A percentile compares a stretch with the other conserved stretches of the same genome.
Conservation (phyloP, 2,797 vertebrate species). For the Pseudochaenichthys georgianus region DNA sequence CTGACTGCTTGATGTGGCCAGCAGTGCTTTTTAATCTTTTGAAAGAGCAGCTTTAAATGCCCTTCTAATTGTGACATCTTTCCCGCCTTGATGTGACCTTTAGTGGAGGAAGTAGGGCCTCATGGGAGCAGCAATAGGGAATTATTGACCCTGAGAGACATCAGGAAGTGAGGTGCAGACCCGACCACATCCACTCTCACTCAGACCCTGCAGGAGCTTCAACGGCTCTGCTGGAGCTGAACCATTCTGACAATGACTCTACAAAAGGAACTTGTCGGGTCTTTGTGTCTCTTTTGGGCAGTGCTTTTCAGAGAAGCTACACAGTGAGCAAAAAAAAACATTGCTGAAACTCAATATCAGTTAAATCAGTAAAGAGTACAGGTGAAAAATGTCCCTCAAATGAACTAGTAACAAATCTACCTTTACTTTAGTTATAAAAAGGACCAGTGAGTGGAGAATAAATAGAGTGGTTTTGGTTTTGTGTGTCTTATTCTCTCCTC, state of each 20-base stretch:
- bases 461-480: constrained; percentile 43
- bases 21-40: constrained; percentile 85
- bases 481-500: constrained; percentile 35
- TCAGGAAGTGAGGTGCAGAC: constrained; percentile 71
- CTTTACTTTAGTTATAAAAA: constrained; percentile 42
- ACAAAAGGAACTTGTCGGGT: constrained; percentile 20
- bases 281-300: constrained; percentile 8
- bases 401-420: constrained; percentile 21
- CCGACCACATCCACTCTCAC: constrained; percentile 44
- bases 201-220: constrained; percentile 38
- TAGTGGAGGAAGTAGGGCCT: constrained; percentile 72
- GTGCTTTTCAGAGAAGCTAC: constrained; percentile 27
- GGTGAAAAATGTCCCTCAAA: constrained; percentile 45
- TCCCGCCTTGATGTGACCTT: constrained; percentile 84
- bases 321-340: constrained; percentile 24
- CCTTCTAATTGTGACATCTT: constrained; percentile 87
- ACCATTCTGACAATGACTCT: constrained; percentile 33
- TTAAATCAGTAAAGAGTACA: constrained; percentile 25
- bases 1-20: constrained; percentile 76
- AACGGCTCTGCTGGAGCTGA: constrained; percentile 29
- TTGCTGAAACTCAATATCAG: constrained; percentile 21
- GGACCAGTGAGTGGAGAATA: neutral
- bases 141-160: constrained; percentile 78
- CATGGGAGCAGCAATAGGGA: constrained; percentile 76
- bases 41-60: constrained; percentile 83